These are phyloP conservation scores for Drosophila parvula DNA, from an alignment of 1,140 invertebrate species.

Conservation along the genomic window DNA sequence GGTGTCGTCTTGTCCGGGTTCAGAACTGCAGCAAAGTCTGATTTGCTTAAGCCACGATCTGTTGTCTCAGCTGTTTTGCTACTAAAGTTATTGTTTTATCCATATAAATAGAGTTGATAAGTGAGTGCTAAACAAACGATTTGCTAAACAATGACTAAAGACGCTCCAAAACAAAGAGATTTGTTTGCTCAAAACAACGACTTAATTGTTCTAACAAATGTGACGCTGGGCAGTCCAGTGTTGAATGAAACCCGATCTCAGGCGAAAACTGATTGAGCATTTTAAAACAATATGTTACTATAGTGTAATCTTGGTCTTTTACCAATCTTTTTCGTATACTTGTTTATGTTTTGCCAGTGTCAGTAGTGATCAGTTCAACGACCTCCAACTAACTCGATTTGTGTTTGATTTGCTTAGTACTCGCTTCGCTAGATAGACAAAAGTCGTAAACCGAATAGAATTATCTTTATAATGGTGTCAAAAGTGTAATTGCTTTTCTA, in stretches of 20 bases:
- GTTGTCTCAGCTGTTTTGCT: conserved; percentile 25
- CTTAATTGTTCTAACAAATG: conserved; percentile 24
- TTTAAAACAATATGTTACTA: not conserved
- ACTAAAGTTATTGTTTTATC: conserved; percentile 7
- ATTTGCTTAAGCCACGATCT: conserved; percentile 3
- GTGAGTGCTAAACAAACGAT: conserved; percentile 34
- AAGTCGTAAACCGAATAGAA: not conserved
- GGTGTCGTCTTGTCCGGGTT: conserved; percentile 10
- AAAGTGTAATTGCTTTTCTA: conserved; percentile 44
- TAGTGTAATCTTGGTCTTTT: not conserved
- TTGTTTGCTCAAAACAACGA: conserved; percentile 1
- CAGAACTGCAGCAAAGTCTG: conserved; percentile 5
- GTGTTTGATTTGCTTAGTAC: not conserved
- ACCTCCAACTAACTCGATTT: not conserved
- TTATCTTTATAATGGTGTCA: conserved; percentile 20
- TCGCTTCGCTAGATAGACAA: not conserved
- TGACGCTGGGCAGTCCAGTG: not conserved
- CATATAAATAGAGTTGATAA: conserved; percentile 31
- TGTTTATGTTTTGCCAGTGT: no score
- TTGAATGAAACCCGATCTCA: not conserved
- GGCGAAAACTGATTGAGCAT: no score
- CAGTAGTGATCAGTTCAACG: conserved; percentile 6
- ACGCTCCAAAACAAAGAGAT: conserved; percentile 16
- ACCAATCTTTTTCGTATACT: no score
- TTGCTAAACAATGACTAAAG: conserved; percentile 26